phyloP scores from a whole-genome alignment of 1,140 invertebrate species.

The Drosophila asahinai region DNA sequence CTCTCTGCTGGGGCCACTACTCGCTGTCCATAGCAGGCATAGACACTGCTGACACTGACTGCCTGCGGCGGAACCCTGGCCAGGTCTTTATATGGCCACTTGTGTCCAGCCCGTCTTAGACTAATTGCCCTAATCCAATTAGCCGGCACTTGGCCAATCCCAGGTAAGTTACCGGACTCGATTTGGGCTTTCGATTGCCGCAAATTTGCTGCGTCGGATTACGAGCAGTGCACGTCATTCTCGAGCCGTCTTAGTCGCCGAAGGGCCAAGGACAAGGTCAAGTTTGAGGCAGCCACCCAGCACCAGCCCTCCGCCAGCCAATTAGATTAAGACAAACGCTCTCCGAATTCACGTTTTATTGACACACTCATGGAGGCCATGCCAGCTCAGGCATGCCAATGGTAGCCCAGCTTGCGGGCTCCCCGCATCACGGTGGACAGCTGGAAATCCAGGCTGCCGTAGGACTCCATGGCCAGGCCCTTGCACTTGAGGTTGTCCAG shows the following conservation, averaged over 20 bases:
- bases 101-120: conserved; percentile 63
- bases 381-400: conserved; percentile 61
- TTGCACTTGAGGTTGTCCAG: conserved; percentile 76
- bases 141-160: conserved; percentile 68
- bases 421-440: conserved; percentile 60
- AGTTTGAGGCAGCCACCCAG: conserved; percentile 62
- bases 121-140: conserved; percentile 82
- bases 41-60: conserved; percentile 18
- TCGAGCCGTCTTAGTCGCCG: conserved; percentile 32
- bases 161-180: conserved; percentile 53
- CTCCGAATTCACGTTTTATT: conserved; percentile 70
- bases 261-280: conserved; percentile 59
- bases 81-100: conserved; percentile 67
- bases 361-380: conserved; percentile 7
- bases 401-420: conserved; percentile 63
- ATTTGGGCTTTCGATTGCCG: conserved; percentile 64
- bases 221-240: conserved; percentile 39
- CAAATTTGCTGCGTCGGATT: conserved; percentile 69
- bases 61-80: conserved; percentile 20
- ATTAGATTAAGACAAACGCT: conserved; percentile 77
- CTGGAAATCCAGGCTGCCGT: conserved; percentile 64
- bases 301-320: conserved; percentile 18
- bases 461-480: conserved; percentile 72
- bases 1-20: conserved; percentile 49
- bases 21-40: conserved; percentile 67